Evolutionary conservation across 2,888 invertebrate species (phyloP), one percentile per base, ranked within the genome.

Genomic region (Lithophane socia): DNA sequence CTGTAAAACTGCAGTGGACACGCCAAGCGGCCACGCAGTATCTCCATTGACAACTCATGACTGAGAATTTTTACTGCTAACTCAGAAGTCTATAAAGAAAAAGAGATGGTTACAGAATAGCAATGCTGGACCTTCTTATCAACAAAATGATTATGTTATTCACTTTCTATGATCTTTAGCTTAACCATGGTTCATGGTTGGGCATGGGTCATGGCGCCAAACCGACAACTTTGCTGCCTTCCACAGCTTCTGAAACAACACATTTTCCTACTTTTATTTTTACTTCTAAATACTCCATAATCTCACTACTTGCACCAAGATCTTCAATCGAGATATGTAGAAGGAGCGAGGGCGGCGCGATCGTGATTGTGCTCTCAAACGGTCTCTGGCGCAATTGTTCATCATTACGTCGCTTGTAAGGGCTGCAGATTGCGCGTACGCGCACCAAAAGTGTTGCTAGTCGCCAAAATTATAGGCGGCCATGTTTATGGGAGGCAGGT

Each of bases 291-390:
- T 0, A 7, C 80, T 56, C 84, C 12, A n/a, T 37, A 16, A 72
- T 44, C 70, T 73, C 64, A 0, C 29, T 5, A 56, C 88, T 92
- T 91, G 77, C 16, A 75, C 86, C 91, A 82, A 24, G 29, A 63
- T 37, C 61, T 72, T 75, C 84, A 60, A 90, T 84, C 89, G 85
- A 89, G 90, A 90, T 92, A 87, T 82, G 87, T 86, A 88, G 86
- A 80, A 89, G 85, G 84, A 89, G 89, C 87, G 90, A 88, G 88
- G 94, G 94, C 93, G 94, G 91, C 60, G 83, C 90, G 86, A 89
- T 93, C 94, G 93, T 94, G 94, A 94, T 94, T 90, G 91, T 89
- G 82, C 87, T 88, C 76, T 87, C 90, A 90, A 89, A 88, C 87
- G 70, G 52, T 81, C 67, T 67, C 88, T 91, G 90, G 89, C 87